Evolutionary conservation across 2,113 vertebrate genomes (phyloP), one percentile per base, ranked within the genome.

Genomic region (Corydoras sp.): DNA sequence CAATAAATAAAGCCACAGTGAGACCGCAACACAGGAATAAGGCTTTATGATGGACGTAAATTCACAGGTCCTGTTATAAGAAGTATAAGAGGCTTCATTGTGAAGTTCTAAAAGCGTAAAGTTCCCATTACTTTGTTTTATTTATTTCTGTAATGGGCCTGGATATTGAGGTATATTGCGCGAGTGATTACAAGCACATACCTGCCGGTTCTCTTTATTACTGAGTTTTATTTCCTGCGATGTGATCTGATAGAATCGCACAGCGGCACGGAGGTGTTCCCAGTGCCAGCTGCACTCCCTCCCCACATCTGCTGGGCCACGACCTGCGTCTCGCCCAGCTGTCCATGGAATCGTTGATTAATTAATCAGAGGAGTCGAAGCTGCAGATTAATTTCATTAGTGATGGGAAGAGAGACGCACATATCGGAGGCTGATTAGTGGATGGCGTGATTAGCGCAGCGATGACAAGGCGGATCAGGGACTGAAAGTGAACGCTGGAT

Each of bases 401-500:
- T 43, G 55, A 49, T 59, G 32, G 49, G 29, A 60, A 29, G 29
- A 43, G 48, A 32, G 54, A 43, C 43, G 14, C 9, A 43, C 56
- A 14, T 32, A 32, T 24, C 35, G 18, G 35, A 50, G 55, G 56
- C 56, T 69, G 67, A 69, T 69, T 59, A 69, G 56, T 18, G 7
- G 24, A 29, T 58, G 56, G 35, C 14, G 56, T 69, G 67, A 69
- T 69, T 69, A 59, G 49, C 55, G 18, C 43, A 49, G 58, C 59
- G 77, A 77, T 79, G 31, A 76, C 71, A 58, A 32, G 62, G 13
- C 61, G 67, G 71, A 79, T 79, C 65, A 68, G 64, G 6, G 50
- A 3, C 64, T 68, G 56, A 65, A 68, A 69, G 67, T 61, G 60
- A 73, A 59, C 53, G 55, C 54, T 12, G 58, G 73, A 65, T 82